Percentiles rank a stretch among this genome's conserved stretches.
These are phyloP conservation scores for Araneus ventricosus DNA, from an alignment of 1,140 invertebrate genomes.

Conservation along the genomic window DNA sequence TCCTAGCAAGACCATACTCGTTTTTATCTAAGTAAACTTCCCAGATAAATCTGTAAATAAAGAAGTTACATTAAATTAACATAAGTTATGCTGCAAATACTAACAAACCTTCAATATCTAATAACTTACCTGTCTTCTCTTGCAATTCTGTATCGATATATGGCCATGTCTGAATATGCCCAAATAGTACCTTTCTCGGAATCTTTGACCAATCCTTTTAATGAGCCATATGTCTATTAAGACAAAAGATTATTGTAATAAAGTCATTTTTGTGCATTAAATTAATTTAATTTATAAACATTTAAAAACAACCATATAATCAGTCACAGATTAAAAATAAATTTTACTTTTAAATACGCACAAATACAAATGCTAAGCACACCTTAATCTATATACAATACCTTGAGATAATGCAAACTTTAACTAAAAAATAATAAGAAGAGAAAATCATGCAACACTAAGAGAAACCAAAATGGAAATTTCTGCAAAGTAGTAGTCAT, in stretches of 20 bases:
- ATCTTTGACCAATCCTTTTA: constrained; percentile 92
- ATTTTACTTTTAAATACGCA: too few species aligned
- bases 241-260: not conserved
- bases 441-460: too few species aligned
- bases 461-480: too few species aligned
- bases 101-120: constrained; percentile 87
- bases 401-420: too few species aligned
- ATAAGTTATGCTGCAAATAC: not conserved
- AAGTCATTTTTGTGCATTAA: not conserved
- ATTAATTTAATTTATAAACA: too few species aligned
- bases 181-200: constrained; percentile 89
- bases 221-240: constrained; percentile 84
- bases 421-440: too few species aligned
- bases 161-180: constrained; percentile 88
- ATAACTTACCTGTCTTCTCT: constrained; percentile 86
- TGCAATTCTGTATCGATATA: constrained; percentile 92
- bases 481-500: too few species aligned
- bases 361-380: too few species aligned
- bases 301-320: too few species aligned
- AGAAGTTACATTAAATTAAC: not conserved
- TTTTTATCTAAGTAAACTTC: constrained; percentile 91
- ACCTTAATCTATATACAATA: too few species aligned
- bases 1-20: constrained; percentile 92
- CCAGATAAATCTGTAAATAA: constrained; percentile 79
- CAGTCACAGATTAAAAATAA: too few species aligned